Percentiles rank a stretch among this genome's conserved stretches.
phyloP scores from a whole-genome alignment of 2,888 invertebrate genomes.

The Caenorhabditis sp. region DNA sequence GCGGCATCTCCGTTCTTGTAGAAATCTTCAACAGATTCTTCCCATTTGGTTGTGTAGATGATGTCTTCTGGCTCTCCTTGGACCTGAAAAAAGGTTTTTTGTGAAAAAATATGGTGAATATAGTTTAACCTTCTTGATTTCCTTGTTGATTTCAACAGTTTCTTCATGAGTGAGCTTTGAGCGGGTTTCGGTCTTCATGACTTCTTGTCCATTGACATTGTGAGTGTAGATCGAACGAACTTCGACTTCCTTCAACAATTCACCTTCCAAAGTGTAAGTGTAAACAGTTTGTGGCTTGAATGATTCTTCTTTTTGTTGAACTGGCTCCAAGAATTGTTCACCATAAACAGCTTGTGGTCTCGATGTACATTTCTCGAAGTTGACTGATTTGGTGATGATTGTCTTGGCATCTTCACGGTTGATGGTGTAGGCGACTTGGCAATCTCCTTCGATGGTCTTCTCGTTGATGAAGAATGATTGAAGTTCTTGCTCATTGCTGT shows the following conservation, averaged over 20 bases:
- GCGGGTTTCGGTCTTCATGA: slow-evolving; percentile 47
- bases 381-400: slow-evolving; percentile 66
- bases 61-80: slow-evolving; percentile 43
- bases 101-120: background rate
- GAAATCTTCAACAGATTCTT: slow-evolving; percentile 51
- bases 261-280: slow-evolving; percentile 43
- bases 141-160: slow-evolving; percentile 28
- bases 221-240: slow-evolving; percentile 46
- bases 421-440: slow-evolving; percentile 55
- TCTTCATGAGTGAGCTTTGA: slow-evolving; percentile 41
- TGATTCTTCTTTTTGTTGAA: background rate
- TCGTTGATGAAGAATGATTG: slow-evolving; percentile 37
- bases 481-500: slow-evolving; percentile 27
- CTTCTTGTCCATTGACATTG: slow-evolving; percentile 40
- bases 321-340: background rate
- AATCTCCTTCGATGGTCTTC: slow-evolving; percentile 62
- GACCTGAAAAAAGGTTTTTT: slow-evolving; percentile 13
- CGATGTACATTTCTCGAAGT: slow-evolving; percentile 72
- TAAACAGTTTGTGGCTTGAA: slow-evolving; percentile 46
- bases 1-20: slow-evolving; percentile 55
- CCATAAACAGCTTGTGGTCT: slow-evolving; percentile 53
- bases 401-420: slow-evolving; percentile 41
- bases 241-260: slow-evolving; percentile 45
- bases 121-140: slow-evolving; percentile 38
- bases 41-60: slow-evolving; percentile 50